These are phyloP conservation scores for Strigamia crassipes DNA, from an alignment of 2,888 invertebrate species.

Conservation along the genomic window DNA sequence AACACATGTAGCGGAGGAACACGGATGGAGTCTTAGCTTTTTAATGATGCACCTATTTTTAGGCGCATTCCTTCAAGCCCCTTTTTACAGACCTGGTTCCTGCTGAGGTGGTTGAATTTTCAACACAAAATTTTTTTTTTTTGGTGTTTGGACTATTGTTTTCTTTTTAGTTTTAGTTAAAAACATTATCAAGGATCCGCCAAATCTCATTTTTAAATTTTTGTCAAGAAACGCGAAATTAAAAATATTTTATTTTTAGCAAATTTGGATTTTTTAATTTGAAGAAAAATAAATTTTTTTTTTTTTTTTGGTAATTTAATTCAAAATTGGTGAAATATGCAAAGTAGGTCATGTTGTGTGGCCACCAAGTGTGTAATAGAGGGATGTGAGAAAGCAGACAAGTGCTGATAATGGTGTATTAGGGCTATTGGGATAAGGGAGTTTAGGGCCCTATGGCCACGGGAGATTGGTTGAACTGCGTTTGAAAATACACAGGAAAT, in stretches of 20 bases:
- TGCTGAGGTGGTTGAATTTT: constrained; percentile 27
- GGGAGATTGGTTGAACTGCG: background rate
- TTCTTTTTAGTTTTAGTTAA: background rate
- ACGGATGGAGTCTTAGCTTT: background rate
- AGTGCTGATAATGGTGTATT: constrained; percentile 28
- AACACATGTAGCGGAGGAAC: constrained; percentile 10
- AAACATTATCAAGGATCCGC: too few species aligned
- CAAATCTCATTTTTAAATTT: too few species aligned
- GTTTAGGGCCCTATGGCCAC: background rate
- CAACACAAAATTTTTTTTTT: background rate
- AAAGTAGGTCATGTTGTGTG: background rate
- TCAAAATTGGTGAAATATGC: too few species aligned
- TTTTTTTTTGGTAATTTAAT: too few species aligned
- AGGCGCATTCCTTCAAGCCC: constrained; percentile 18
- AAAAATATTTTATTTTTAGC: too few species aligned
- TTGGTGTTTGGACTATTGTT: background rate
- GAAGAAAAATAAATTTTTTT: too few species aligned
- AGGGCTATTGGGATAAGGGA: constrained; percentile 12
- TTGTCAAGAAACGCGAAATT: too few species aligned
- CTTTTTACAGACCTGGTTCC: background rate
- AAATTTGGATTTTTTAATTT: too few species aligned
- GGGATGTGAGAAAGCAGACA: constrained; percentile 28
- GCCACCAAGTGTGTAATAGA: constrained; percentile 1
- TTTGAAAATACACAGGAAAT: background rate
- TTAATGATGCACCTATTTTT: constrained; percentile 28